Evolutionary conservation across 1,140 invertebrate genomes (phyloP).

Genomic region (Drosophila busckii): DNA sequence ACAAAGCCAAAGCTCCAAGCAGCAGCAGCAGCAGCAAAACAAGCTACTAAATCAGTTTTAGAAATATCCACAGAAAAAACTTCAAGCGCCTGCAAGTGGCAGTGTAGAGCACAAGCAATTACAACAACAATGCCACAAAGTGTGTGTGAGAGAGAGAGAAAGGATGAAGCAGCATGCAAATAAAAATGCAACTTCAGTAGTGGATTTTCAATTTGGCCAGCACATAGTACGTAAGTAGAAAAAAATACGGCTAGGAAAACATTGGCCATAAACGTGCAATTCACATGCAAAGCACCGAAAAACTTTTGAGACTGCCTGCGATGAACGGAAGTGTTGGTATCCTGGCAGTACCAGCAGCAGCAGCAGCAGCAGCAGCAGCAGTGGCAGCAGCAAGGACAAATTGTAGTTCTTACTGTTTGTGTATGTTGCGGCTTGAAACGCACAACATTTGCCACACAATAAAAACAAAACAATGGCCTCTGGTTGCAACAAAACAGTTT

Average conservation of each 20-base stretch:
- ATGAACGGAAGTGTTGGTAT: slow-evolving; percentile 52
- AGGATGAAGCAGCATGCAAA: slow-evolving; percentile 50
- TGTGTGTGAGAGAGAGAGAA: slow-evolving; percentile 16
- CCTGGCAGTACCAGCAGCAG: slow-evolving; percentile 28
- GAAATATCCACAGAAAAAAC: slow-evolving; percentile 14
- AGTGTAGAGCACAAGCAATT: slow-evolving; percentile 67
- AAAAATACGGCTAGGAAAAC: slow-evolving; percentile 26
- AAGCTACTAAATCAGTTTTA: slow-evolving; percentile 28
- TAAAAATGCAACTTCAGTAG: slow-evolving; percentile 64
- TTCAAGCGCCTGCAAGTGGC: slow-evolving; percentile 46
- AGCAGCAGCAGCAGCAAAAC: too few relatives aligned
- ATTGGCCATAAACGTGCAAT: slow-evolving; percentile 62
- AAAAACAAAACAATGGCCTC: slow-evolving; percentile 55
- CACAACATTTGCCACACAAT: slow-evolving; percentile 61
- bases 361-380: slow-evolving; percentile 8
- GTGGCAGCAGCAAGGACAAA: slow-evolving; percentile 10
- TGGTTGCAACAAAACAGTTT: slow-evolving; percentile 48
- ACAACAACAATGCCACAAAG: slow-evolving; percentile 61
- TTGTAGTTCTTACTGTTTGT: slow-evolving; percentile 1
- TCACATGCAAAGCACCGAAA: slow-evolving; percentile 62
- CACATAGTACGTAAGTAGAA: slow-evolving; percentile 23
- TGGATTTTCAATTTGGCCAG: slow-evolving; percentile 50
- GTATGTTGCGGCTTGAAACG: slow-evolving; percentile 21
- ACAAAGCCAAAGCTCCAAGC: neutral
- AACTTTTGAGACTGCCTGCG: slow-evolving; percentile 26